Evolutionary conservation across 1,140 invertebrate species (phyloP).

Genomic region (Drosophila varians): DNA sequence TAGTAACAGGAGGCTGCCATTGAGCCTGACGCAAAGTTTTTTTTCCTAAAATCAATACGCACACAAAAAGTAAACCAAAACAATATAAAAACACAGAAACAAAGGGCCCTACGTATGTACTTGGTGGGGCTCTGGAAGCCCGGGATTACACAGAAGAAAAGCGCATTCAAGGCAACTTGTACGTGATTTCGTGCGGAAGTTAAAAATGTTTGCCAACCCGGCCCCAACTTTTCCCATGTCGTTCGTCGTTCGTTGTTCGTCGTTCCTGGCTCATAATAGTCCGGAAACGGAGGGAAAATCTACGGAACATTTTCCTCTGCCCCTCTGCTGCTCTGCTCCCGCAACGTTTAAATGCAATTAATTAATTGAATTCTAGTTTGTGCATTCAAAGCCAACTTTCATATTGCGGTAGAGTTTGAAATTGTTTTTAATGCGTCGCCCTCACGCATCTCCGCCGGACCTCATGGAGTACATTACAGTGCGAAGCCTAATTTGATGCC

Average conservation of each 20-base stretch:
- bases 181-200: slow-evolving; percentile 56
- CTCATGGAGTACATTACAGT: background rate
- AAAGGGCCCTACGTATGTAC: slow-evolving; percentile 10
- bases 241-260: background rate
- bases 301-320: background rate
- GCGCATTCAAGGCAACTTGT: slow-evolving; percentile 51
- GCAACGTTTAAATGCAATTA: slow-evolving; percentile 57
- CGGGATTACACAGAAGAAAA: slow-evolving; percentile 42
- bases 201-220: slow-evolving; percentile 45
- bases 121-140: slow-evolving; percentile 11
- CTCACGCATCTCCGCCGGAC: slow-evolving; percentile 37
- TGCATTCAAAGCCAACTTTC: slow-evolving; percentile 32
- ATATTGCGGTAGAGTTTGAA: slow-evolving; percentile 2
- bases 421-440: slow-evolving; percentile 51
- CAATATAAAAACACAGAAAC: slow-evolving; percentile 16
- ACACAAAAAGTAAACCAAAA: slow-evolving; percentile 1
- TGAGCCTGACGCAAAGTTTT: slow-evolving; percentile 20
- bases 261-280: background rate
- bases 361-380: slow-evolving; percentile 59
- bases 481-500: slow-evolving; percentile 35
- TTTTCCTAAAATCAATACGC: slow-evolving; percentile 40
- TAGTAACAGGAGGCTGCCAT: slow-evolving; percentile 27
- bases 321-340: too few species aligned
- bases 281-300: slow-evolving; percentile 32
- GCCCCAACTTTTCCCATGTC: slow-evolving; percentile 11